Evolutionary conservation across 2,113 vertebrate species (phyloP), one percentile per base, ranked within the genome.

Genomic region (Eidolon helvum): DNA sequence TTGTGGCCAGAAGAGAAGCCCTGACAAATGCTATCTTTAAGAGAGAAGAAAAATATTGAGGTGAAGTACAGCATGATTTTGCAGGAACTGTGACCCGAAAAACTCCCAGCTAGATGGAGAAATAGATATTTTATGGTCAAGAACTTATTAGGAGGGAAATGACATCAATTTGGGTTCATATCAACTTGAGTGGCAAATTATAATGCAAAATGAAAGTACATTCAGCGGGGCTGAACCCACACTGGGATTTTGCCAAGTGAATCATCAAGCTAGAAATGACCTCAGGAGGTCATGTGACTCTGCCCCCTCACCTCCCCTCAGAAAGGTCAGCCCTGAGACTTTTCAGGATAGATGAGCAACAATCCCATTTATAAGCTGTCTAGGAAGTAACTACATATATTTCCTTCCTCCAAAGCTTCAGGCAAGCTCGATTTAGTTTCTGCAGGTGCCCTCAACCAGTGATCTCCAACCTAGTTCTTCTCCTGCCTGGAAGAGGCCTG

Each of bases 61-160:
- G 30, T 69, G 72, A 88, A 86, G 38, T 65, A 45, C 45, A 71
- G 68, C 40, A 59, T 69, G 35, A 74, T 93, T 96, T 89, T 95
- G 57, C 75, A 72, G 88, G 68, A 96, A 96, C 57, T 75, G 68
- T 66, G 57, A 82, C 12, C 19, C 28, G 5, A 93, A 95, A 96
- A 93, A 82, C 26, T 93, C 71, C 97, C 80, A 74, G 71, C 77
- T 65, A 90, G 79, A 68, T 63, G 87, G 35, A 96, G 71, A 96
- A 97, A 82, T 83, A 75, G 66, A 77, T 92, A 75, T 90, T 96
- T 97, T 96, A 92, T 95, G 84, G 92, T 95, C 74, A 96, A 97
- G 90, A 93, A 50, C 18, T 63, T 61, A 57, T 91, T 90, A 65
- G 53, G 92, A 95, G 68, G 71, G 84, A 96, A 97, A 95, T 97